Evolutionary conservation across 2,888 invertebrate genomes (phyloP).

Genomic region (Capitulum mitella): DNA sequence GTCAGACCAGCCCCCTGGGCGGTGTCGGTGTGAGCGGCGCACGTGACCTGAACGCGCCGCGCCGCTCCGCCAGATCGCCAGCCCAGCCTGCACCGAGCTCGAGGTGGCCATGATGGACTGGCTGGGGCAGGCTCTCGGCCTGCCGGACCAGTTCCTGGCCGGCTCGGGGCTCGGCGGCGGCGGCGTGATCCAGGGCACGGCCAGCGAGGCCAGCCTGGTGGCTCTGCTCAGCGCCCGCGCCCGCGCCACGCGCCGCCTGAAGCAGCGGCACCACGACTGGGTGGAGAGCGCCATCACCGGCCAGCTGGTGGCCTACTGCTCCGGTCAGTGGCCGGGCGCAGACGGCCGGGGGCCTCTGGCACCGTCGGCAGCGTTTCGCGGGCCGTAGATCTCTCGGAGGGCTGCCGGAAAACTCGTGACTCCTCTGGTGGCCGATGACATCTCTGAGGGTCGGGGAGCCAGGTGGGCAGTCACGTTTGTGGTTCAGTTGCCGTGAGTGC

Average conservation of each 20-base stretch:
- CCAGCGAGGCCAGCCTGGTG: constrained; percentile 80
- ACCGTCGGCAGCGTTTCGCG: too few relatives aligned
- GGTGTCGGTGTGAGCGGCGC: too few relatives aligned
- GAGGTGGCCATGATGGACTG: constrained; percentile 94
- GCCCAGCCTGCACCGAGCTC: constrained; percentile 87
- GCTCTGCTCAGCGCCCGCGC: constrained; percentile 71
- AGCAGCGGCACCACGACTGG: constrained; percentile 52
- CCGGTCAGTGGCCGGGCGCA: constrained; percentile 65
- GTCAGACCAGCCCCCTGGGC: too few relatives aligned
- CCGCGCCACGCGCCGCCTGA: constrained; percentile 54
- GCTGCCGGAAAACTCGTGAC: neutral
- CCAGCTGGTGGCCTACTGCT: constrained; percentile 71
- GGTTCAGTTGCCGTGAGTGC: too few relatives aligned
- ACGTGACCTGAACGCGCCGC: too few relatives aligned
- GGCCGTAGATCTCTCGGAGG: too few relatives aligned
- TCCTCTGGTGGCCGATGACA: too few relatives aligned
- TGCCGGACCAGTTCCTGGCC: constrained; percentile 77
- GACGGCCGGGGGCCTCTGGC: too few relatives aligned
- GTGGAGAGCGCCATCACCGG: constrained; percentile 57
- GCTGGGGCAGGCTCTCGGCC: constrained; percentile 84
- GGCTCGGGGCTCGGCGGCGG: constrained; percentile 68
- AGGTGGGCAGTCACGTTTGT: too few relatives aligned
- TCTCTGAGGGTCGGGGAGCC: neutral
- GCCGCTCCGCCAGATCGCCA: too few relatives aligned
- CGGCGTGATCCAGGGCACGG: constrained; percentile 86